Evolutionary conservation across 1,140 invertebrate genomes (phyloP), one percentile per base, ranked within the genome.

Genomic region (Nasonia giraulti): DNA sequence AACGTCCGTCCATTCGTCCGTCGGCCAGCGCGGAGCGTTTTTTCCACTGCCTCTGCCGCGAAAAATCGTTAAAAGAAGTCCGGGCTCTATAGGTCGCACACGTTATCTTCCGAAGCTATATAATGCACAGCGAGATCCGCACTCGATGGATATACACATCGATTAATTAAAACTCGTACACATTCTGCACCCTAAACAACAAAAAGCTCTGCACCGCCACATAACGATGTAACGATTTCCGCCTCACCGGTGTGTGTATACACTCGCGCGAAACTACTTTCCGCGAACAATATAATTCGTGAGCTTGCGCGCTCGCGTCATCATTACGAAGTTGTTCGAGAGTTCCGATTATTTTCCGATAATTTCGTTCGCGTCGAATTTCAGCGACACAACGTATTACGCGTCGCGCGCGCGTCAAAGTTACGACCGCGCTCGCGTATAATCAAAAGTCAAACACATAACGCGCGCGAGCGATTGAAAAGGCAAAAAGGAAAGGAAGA

Each of bases 281-380:
- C 40, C 37, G n/a, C 27, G 14, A 8, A 23, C 50, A 17, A n/a
- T 7, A n/a, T 7, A 71, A 80, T 71, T 66, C 4, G 66, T 40
- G 8, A 27, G 68, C 11, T 33, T 31, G 27, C 2, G 68, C 68
- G 8, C 23, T 40, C 17, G 55, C 5, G 14, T 62, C 55, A 71
- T 71, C 11, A 80, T 47, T 69, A 47, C 37, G 8, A 33, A 31
- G 68, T 71, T 71, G 68, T 17, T 55, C 71, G 71, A n/a, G 27
- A 78, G 40, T 78, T 55, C 12, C 33, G 55, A 79, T 50, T 77
- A 78, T 75, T 84, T 84, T 77, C 76, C 82, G 76, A 84, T 84
- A 79, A 79, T 84, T 84, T 79, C 31, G 31, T 47, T 73, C 31
- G 1, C 31, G 1, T 27, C 10, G 31, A 68, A 69, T 77, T 66